Conservation (phyloP, 2,113 vertebrate genomes). For the Rhabdomys dilectus region DNA sequence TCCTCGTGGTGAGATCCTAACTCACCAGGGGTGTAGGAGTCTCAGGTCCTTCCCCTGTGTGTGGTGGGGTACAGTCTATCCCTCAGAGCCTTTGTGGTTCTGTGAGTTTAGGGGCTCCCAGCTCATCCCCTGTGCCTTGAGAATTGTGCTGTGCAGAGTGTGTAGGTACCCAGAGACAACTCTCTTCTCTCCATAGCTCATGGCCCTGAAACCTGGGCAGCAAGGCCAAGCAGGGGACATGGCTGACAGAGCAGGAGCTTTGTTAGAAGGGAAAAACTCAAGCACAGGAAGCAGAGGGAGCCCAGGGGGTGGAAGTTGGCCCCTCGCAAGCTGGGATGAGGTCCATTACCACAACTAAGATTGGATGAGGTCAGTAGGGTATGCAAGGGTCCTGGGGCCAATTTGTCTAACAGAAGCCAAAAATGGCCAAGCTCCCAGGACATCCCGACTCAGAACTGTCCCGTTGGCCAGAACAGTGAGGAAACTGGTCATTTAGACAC, state of each 20-base stretch:
- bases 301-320: not conserved
- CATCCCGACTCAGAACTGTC: not conserved
- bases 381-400: not conserved
- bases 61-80: not conserved
- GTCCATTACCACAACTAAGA: not conserved
- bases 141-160: not conserved
- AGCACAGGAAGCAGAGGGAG: not conserved
- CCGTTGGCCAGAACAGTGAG: not conserved
- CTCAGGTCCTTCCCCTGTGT: not conserved
- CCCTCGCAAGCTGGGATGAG: not conserved
- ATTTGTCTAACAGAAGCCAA: not conserved
- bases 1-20: not conserved
- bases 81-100: not conserved
- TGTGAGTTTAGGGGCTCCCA: not conserved
- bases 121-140: not conserved
- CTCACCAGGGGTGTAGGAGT: not conserved
- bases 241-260: not conserved
- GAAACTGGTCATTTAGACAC: not conserved
- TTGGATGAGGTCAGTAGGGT: not conserved
- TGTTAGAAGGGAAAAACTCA: not conserved
- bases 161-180: not conserved
- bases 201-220: not conserved
- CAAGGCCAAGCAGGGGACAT: fast-evolving
- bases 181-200: not conserved
- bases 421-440: not conserved